These are phyloP conservation scores for Sylvia borin DNA, from an alignment of 2,797 vertebrate species.

Conservation along the genomic window DNA sequence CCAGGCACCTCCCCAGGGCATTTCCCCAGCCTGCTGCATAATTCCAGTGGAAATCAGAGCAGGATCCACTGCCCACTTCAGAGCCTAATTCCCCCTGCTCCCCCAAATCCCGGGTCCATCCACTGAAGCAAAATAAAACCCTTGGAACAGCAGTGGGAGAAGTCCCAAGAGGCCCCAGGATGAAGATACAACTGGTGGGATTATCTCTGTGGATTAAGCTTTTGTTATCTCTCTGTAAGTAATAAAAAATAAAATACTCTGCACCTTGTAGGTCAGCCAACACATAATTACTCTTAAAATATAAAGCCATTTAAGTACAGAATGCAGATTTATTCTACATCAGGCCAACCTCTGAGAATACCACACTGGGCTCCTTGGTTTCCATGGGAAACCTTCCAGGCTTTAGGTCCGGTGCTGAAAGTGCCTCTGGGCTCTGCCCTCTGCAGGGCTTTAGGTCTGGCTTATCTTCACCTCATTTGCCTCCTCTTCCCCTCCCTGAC, in stretches of 20 bases:
- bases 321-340: conserved; percentile 13
- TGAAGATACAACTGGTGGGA: neutral
- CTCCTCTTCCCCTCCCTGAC: neutral
- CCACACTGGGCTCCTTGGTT: neutral
- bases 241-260: neutral
- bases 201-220: neutral
- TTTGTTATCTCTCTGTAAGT: neutral
- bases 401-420: neutral
- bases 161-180: neutral
- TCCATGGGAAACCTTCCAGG: conserved; percentile 22
- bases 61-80: neutral
- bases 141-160: neutral
- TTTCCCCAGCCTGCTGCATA: neutral
- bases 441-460: neutral
- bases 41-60: neutral
- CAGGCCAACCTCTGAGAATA: neutral
- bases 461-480: neutral
- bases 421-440: neutral
- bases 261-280: neutral
- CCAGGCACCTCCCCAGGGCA: neutral
- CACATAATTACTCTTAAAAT: neutral
- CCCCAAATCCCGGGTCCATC: neutral
- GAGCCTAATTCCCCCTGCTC: neutral
- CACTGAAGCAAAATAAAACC: neutral
- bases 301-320: neutral